phyloP scores from a whole-genome alignment of 2,113 vertebrate species.

The Zosterops japonicus region DNA sequence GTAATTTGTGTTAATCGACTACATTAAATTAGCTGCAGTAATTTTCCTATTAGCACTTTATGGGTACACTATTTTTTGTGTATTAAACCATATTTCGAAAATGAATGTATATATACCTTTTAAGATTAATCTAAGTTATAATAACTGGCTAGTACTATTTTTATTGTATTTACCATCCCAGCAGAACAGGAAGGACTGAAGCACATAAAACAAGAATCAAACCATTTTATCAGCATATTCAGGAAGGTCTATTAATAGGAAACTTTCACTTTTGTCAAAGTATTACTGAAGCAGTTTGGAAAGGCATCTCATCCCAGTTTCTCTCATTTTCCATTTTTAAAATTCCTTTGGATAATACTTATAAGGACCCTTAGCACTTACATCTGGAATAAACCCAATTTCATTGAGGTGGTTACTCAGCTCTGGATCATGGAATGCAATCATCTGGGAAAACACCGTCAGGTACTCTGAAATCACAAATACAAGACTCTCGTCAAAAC shows the following conservation, averaged over 20 bases:
- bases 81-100: background rate
- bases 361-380: constrained; percentile 76
- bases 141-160: background rate
- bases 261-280: background rate
- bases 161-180: background rate
- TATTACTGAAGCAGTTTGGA: background rate
- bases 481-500: background rate
- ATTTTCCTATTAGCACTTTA: background rate
- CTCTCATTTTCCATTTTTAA: background rate
- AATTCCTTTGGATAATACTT: background rate
- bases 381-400: constrained; percentile 98
- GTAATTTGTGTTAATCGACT: background rate
- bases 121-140: background rate
- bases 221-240: background rate
- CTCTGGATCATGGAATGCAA: constrained; percentile 97
- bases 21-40: background rate
- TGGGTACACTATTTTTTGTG: background rate
- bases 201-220: background rate
- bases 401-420: constrained; percentile 98
- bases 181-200: background rate
- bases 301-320: background rate
- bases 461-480: constrained; percentile 88
- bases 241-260: background rate
- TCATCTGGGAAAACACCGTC: constrained; percentile 98
- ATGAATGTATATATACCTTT: background rate